Base-by-base conservation (phyloP, 1,140 invertebrate genomes). In the Paralvinella palmiformis region DNA sequence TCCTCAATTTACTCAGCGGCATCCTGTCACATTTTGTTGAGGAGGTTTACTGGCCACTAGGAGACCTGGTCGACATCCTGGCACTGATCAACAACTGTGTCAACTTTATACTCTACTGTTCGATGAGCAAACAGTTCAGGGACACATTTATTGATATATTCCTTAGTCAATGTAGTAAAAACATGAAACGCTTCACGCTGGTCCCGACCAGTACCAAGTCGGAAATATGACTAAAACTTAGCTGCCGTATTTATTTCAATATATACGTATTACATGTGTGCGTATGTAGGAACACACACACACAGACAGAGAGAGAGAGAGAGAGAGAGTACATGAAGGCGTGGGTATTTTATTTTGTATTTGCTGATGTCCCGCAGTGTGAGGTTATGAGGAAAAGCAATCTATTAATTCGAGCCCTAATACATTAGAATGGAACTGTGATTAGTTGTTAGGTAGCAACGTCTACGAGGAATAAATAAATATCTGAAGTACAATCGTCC, bases 61-160 rank as follows among this genome's bases (percentile, higher is more conserved):
- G 91, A 0, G 91, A 94, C 74, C 69, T 95, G 17, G 90, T 96
- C 87, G 94, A 97, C 75, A 86, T 94, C n/a, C 78, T 96, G 61
- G 92, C 94, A 0, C 81, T 97, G 6, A 81, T 96, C 64, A 97
- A 96, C 79, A 91, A 91, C 7, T 89, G 91, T 10, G 89, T 96
- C 50, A 96, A 94, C 74, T 96, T 97, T 75, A 88, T 96, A 37
- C 83, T 97, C 1, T 97, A 96, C 75, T 95, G 93, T 68, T 87
- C 89, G 24, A 97, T 96, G 94, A 93, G 91, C 41, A 85, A 90
- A 50, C 93, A 96, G 83, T 97, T 97, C 76, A 83, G 94, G 24
- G 86, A 87, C 55, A 94, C 91, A 0, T 96, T 95, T 73, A 84
- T 87, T 0, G 85, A 88, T 62, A 75, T 92, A 35, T 89, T 94